phyloP scores from a whole-genome alignment of 92 coral and sea anemone species.

The Isaurus tuberculatus region DNA sequence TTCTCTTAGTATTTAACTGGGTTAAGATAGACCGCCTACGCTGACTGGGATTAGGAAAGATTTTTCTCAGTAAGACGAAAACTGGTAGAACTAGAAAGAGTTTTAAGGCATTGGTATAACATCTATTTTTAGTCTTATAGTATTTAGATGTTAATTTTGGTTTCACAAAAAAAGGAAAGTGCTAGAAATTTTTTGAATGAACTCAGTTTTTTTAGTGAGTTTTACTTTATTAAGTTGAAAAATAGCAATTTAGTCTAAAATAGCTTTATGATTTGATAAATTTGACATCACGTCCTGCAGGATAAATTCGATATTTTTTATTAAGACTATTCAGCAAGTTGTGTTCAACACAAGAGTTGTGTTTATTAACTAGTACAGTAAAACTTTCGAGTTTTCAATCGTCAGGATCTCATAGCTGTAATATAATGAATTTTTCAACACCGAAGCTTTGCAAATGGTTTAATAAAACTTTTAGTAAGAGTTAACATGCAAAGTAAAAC shows the following conservation, averaged over 20 bases:
- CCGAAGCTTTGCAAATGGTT: background rate
- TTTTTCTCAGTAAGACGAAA: background rate
- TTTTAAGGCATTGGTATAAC: background rate
- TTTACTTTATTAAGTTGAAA: constrained; percentile 10
- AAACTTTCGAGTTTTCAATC: background rate
- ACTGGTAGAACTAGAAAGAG: background rate
- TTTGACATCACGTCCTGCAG: background rate
- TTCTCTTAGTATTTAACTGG: background rate
- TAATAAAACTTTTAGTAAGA: background rate
- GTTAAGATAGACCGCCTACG: background rate
- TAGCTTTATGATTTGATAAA: background rate
- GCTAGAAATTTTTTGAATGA: background rate
- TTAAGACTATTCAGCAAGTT: background rate
- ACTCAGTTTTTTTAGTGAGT: background rate
- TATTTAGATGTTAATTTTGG: background rate
- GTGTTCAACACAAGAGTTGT: background rate
- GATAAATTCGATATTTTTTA: background rate
- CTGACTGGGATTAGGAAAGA: background rate
- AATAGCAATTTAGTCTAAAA: background rate
- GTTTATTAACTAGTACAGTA: background rate
- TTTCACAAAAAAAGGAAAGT: background rate
- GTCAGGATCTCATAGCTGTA: background rate
- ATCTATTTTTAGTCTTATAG: background rate
- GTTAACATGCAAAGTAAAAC: background rate
- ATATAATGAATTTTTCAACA: background rate